These are phyloP conservation scores for Leucophora obtusa DNA, from an alignment of 2,888 invertebrate species.

Conservation along the genomic window DNA sequence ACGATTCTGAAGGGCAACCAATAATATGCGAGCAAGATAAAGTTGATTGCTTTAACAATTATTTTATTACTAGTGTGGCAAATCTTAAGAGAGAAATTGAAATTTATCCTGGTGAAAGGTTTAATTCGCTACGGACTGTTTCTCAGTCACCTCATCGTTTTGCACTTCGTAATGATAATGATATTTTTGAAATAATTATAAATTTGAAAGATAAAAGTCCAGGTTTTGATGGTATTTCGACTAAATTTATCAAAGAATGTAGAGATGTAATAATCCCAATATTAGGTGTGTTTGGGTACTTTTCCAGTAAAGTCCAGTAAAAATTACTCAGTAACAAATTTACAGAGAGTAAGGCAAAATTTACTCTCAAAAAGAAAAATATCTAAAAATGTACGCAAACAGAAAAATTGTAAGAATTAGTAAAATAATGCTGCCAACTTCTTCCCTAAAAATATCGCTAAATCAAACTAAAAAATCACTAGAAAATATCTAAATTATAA, in stretches of 20 bases:
- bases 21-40: background rate
- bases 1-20: background rate
- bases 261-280: background rate
- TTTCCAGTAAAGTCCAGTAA: too few species aligned
- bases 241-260: slow-evolving; percentile 8
- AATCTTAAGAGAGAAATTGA: slow-evolving; percentile 5
- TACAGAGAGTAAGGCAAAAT: too few species aligned
- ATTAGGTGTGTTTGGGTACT: too few species aligned
- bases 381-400: too few species aligned
- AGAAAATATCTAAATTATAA: too few species aligned
- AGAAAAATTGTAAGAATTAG: too few species aligned
- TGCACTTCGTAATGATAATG: background rate
- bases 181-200: background rate
- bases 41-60: slow-evolving; percentile 13
- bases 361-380: too few species aligned
- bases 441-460: too few species aligned
- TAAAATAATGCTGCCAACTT: too few species aligned
- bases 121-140: slow-evolving; percentile 3
- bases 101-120: too few species aligned
- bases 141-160: background rate
- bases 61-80: slow-evolving; percentile 4
- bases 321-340: too few species aligned
- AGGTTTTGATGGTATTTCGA: background rate
- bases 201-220: background rate
- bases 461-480: too few species aligned